Conservation (phyloP, 2,797 vertebrate genomes). For the Dendrocincla tyrannina region DNA sequence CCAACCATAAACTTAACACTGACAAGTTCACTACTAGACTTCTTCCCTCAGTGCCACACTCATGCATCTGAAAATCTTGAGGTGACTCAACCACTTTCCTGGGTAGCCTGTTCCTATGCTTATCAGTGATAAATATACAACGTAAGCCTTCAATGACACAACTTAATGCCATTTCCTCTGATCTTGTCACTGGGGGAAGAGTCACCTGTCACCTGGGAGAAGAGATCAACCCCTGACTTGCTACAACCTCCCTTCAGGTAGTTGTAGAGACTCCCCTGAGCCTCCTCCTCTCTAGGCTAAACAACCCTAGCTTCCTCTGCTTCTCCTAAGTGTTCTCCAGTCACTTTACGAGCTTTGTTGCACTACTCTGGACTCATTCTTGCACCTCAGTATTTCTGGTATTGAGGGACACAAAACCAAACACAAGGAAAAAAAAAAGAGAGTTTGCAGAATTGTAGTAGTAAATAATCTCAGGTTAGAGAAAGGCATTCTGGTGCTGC, state of each 20-base stretch:
- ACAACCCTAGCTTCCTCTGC: background rate
- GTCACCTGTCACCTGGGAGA: rapidly evolving
- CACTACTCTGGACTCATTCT: background rate
- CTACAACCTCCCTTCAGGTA: background rate
- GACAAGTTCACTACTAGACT: background rate
- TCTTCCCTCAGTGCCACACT: background rate
- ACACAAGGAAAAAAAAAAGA: background rate
- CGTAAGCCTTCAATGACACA: background rate
- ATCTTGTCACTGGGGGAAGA: rapidly evolving
- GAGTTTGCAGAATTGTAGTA: background rate
- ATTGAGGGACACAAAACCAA: background rate
- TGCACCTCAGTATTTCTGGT: background rate
- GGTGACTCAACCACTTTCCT: background rate
- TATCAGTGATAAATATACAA: background rate
- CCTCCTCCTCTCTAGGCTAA: background rate
- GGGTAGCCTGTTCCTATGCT: background rate
- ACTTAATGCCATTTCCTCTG: background rate
- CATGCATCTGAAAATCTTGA: background rate
- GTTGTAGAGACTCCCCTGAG: background rate
- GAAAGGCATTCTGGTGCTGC: background rate
- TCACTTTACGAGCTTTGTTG: rapidly evolving
- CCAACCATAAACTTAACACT: background rate
- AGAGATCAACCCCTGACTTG: background rate
- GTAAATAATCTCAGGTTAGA: background rate
- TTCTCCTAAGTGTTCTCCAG: background rate